Evolutionary conservation across 2,888 invertebrate species (phyloP), one percentile per base, ranked within the genome.

Genomic region (Ellobium chinense): DNA sequence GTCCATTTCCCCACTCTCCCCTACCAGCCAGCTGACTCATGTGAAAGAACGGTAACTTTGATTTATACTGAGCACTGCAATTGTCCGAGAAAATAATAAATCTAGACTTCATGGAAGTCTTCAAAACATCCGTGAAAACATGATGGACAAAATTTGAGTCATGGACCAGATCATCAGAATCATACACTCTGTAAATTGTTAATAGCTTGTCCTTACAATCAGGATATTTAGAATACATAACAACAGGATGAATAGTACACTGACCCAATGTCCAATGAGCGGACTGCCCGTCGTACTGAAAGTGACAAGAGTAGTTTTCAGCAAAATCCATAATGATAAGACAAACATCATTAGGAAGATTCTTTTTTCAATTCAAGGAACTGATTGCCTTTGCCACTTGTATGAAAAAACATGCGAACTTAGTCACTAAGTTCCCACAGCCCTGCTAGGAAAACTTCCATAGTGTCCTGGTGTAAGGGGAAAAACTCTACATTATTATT

Each of bases 21-120:
- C 46, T 46, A 46, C 36, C 60, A n/a, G 73, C 60, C 21, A 74
- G 60, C 18, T 21, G 34, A 34, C 68, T 34, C 68, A 68, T 36
- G 62, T 74, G 62, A 24, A 34, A 36, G 62, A 62, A 62, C 1
- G 73, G 62, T 4, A 73, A 29, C 34, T 73, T 73, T 1, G 36
- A 37, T 34, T 62, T 74, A 36, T 62, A 74, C 39, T 74, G 73
- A 18, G 39, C 70, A 54, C 54, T 34, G 34, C 60, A 74, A 36
- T 60, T 60, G 39, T 74, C 73, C 34, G 73, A 74, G 27, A 74
- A 60, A 7, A 74, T 37, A 1, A 74, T 27, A 24, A 60, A 60
- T 12, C 58, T 31, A 12, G 73, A 29, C 24, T 1, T 27, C 31
- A 18, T 24, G 7, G 46, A 27, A n/a, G n/a, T 37, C 0, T 27